Conservation (phyloP, 2,113 vertebrate species). For the Mus musculus region GRCm39 chr14:91331501-91332000, state of each 20-base stretch:
- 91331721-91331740: not conserved
- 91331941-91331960: not conserved
- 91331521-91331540: not conserved
- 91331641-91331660: not conserved
- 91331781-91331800: not conserved
- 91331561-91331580: not conserved
- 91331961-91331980: not conserved
- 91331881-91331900: not conserved
- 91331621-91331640: not conserved
- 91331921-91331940: too few relatives aligned
- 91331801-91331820: not conserved
- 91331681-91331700: not conserved
- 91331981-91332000: not conserved
- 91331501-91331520: not conserved
- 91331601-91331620: not conserved
- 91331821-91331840: not conserved
- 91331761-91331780: not conserved
- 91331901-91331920: not conserved
- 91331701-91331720: not conserved
- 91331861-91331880: not conserved
- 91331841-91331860: not conserved
- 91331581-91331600: not conserved
- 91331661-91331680: not conserved
- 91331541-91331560: not conserved
- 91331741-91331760: not conserved